These are phyloP conservation scores for Eupithecia inturbata DNA, from an alignment of 2,888 invertebrate genomes.

Conservation along the genomic window DNA sequence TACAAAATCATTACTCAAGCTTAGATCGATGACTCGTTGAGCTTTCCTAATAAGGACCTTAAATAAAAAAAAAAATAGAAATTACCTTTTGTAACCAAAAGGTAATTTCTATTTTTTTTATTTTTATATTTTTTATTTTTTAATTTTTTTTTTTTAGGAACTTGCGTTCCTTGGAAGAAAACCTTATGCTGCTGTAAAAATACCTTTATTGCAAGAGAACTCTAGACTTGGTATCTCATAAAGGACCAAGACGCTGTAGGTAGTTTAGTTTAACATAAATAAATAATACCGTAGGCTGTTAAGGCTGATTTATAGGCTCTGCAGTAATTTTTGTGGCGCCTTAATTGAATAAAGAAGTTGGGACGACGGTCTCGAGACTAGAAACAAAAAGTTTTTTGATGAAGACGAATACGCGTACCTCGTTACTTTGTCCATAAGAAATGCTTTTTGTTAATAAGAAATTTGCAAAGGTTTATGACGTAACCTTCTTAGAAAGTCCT, in stretches of 20 bases:
- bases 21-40: neutral
- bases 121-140: no score
- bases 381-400: slow-evolving; percentile 11
- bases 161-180: neutral
- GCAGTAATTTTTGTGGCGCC: slow-evolving; percentile 69
- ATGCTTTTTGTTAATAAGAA: neutral
- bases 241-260: slow-evolving; percentile 55
- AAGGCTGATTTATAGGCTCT: slow-evolving; percentile 66
- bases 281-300: slow-evolving; percentile 71
- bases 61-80: no score
- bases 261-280: slow-evolving; percentile 73
- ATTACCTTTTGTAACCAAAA: neutral
- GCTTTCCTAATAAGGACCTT: neutral
- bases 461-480: no score
- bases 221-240: slow-evolving; percentile 44
- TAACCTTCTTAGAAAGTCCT: no score
- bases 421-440: neutral
- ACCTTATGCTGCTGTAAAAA: neutral
- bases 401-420: neutral
- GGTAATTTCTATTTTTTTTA: no score
- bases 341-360: slow-evolving; percentile 73
- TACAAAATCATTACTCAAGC: neutral
- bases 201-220: neutral
- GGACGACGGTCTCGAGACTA: slow-evolving; percentile 29
- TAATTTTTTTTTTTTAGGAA: no score